phyloP scores from a whole-genome alignment of 92 coral and sea anemone species.

The Metridium senile region DNA sequence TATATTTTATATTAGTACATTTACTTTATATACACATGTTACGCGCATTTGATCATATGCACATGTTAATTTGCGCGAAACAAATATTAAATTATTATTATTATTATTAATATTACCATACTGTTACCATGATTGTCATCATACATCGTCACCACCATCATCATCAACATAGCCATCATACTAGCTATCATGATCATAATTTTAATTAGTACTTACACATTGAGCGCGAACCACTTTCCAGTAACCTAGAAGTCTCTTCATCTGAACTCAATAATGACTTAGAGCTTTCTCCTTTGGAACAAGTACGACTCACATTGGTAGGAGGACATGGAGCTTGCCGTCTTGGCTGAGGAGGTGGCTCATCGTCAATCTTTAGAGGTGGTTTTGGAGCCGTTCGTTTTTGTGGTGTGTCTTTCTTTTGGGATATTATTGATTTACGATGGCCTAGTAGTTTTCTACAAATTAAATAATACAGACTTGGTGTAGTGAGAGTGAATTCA shows the following conservation, averaged over 20 bases:
- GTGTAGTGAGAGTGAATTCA: background rate
- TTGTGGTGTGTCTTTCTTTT: background rate
- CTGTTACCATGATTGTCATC: background rate
- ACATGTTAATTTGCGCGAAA: too few species aligned
- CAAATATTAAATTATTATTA: too few species aligned
- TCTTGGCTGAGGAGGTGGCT: constrained; percentile 27
- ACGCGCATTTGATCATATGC: too few species aligned
- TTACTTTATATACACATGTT: too few species aligned
- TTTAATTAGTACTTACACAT: background rate
- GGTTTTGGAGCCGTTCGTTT: constrained; percentile 8
- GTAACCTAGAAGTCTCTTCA: background rate
- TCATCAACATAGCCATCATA: background rate
- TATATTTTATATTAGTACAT: too few species aligned
- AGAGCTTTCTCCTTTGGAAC: background rate
- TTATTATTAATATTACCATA: too few species aligned
- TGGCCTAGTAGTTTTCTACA: constrained; percentile 52
- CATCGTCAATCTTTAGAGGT: constrained; percentile 16
- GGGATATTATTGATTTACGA: constrained; percentile 32
- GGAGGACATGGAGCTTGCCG: constrained; percentile 30
- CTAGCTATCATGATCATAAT: too few species aligned
- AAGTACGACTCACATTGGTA: background rate
- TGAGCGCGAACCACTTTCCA: background rate
- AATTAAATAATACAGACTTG: background rate
- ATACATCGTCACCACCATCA: background rate
- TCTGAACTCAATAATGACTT: background rate